Evolutionary conservation across 2,888 invertebrate species (phyloP), one percentile per base, ranked within the genome.

Genomic region (Drosophila phalerata): DNA sequence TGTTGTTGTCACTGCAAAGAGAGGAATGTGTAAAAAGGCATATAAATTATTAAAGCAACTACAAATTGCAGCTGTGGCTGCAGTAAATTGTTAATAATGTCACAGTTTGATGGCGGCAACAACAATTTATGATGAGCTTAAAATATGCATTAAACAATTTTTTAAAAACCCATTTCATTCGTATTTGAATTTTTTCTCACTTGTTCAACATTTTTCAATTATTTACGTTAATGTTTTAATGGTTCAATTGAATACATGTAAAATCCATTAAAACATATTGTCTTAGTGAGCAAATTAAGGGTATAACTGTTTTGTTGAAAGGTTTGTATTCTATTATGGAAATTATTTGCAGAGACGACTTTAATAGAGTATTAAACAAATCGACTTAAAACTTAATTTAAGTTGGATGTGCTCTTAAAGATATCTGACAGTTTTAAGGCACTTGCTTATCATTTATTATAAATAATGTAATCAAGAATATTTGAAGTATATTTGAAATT

Each of bases 221-320:
- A 88, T 83, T 88, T 73, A 83, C 85, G 77, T 60, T 80, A 81
- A 85, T 83, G 63, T 77, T 77, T 79, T 76, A 81, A 88, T 83
- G 77, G 68, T 56, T 63, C 51, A 62, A 72, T 51, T 70, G 62
- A 49, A 66, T 63, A 15, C 61, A 38, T 22, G 22, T 37, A 49
- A 55, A 58, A 32, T 43, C 25, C 71, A 49, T 45, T 73, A 51
- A 38, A 48, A 19, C 28, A 17, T 48, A 37, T 55, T 42, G 13
- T 9, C 11, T 13, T 2, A 13, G 22, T n/a, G 40, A 10, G 5
- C n/a, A 22, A 42, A 28, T 51, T 32, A n/a, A 13, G 56, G 45
- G 61, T 30, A 55, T 55, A 19, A 9, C n/a, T 11, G n/a, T 15
- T 25, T 37, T 25, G 15, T 10, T 25, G 17, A 47, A 28, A 13